Evolutionary conservation across 2,797 vertebrate genomes (phyloP).

Genomic region (Micropoecilia bifurca): DNA sequence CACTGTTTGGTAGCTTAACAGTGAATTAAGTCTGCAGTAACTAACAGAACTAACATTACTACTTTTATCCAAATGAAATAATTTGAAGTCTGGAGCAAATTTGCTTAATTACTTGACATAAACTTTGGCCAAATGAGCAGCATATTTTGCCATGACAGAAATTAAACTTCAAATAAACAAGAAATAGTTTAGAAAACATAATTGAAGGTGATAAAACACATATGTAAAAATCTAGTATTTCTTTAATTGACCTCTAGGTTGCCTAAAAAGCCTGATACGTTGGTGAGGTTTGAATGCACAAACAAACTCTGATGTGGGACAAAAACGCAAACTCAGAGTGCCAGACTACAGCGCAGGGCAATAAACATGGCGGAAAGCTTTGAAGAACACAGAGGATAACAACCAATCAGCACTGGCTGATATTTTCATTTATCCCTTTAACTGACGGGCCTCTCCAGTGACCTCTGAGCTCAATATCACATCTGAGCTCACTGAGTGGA

Average conservation of each 20-base stretch:
- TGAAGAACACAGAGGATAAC: background rate
- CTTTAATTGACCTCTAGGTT: too few species aligned
- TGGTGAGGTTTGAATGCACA: too few species aligned
- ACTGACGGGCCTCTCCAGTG: constrained; percentile 38
- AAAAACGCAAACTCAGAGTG: too few species aligned
- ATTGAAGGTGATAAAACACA: background rate
- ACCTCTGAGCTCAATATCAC: constrained; percentile 54
- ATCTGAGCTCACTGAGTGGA: constrained; percentile 45
- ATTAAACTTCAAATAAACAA: background rate
- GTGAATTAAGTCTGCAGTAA: background rate
- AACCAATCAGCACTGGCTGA: constrained; percentile 20
- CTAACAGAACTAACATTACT: background rate
- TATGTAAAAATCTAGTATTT: background rate
- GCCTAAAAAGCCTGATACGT: too few species aligned
- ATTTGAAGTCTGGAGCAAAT: background rate
- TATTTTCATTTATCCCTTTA: constrained; percentile 8
- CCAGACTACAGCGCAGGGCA: too few species aligned
- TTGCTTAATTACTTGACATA: background rate
- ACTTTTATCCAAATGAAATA: background rate
- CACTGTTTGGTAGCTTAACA: background rate
- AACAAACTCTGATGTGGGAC: too few species aligned
- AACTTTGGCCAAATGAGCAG: background rate
- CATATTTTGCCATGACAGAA: background rate
- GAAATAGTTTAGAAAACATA: background rate
- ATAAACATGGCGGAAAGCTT: background rate